Evolutionary conservation across 2,888 invertebrate genomes (phyloP).

Genomic region (Clistopyga incitator): DNA sequence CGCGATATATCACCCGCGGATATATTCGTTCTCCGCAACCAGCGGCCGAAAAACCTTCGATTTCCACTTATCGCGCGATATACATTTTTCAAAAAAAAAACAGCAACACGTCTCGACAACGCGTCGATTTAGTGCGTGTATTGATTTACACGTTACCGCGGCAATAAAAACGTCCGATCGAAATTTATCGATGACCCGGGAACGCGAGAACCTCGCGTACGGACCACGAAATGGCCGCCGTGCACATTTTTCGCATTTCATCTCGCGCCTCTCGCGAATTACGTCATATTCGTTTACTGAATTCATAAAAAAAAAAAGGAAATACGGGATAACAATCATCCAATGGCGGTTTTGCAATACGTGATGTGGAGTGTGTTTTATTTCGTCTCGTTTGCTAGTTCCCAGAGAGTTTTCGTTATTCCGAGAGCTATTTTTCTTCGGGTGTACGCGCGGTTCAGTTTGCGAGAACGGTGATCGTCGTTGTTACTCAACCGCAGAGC

Average conservation of each 20-base stretch:
- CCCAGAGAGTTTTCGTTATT: neutral
- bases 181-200: neutral
- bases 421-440: constrained; percentile 29
- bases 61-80: constrained; percentile 1
- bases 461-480: neutral
- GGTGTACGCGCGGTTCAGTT: neutral
- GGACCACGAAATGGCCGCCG: constrained; percentile 52
- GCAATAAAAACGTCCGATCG: neutral
- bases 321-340: constrained; percentile 21
- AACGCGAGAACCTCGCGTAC: constrained; percentile 1
- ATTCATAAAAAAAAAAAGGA: neutral
- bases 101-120: neutral
- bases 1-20: constrained; percentile 37
- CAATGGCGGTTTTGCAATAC: constrained; percentile 27
- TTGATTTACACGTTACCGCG: neutral
- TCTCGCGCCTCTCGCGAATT: constrained; percentile 26
- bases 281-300: constrained; percentile 3
- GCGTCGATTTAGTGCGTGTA: constrained; percentile 12
- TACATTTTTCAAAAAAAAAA: too few relatives aligned
- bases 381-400: neutral
- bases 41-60: constrained; percentile 8
- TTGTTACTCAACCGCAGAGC: constrained; percentile 56
- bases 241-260: constrained; percentile 8
- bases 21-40: constrained; percentile 52
- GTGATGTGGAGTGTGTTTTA: constrained; percentile 45